Conservation (phyloP, 2,797 vertebrate species). For the Danio albolineatus region DNA sequence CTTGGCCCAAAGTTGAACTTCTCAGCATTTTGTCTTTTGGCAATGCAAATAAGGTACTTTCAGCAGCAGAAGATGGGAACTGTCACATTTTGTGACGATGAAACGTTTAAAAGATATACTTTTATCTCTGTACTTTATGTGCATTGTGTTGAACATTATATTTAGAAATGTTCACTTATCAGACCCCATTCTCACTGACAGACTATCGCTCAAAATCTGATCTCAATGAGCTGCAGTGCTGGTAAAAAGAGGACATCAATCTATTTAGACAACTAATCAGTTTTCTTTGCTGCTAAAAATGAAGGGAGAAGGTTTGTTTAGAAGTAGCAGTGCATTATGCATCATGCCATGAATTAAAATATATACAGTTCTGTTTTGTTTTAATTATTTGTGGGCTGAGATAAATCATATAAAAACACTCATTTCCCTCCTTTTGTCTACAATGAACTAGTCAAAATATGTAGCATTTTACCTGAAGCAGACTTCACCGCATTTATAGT, state of each 20-base stretch:
- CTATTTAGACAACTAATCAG: neutral
- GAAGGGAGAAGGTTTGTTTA: neutral
- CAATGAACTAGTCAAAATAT: too few relatives aligned
- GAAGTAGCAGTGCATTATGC: neutral
- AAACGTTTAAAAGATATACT: neutral
- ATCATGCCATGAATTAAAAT: neutral
- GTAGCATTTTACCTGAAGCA: too few relatives aligned
- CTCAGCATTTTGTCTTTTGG: constrained; percentile 27
- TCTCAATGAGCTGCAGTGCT: neutral
- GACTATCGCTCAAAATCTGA: neutral
- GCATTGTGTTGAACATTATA: neutral
- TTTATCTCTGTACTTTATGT: neutral
- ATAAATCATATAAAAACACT: too few relatives aligned
- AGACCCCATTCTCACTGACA: neutral
- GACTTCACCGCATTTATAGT: too few relatives aligned
- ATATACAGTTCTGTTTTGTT: neutral
- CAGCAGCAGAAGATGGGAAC: neutral
- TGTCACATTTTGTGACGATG: neutral
- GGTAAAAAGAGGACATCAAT: neutral
- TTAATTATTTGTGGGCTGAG: too few relatives aligned
- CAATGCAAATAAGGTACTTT: neutral
- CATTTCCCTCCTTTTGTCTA: too few relatives aligned
- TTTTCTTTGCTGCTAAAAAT: neutral
- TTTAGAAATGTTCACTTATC: neutral
- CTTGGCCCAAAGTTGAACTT: constrained; percentile 1